These are phyloP conservation scores for Lepeophtheirus salmonis DNA, from an alignment of 1,140 invertebrate genomes.

Conservation along the genomic window DNA sequence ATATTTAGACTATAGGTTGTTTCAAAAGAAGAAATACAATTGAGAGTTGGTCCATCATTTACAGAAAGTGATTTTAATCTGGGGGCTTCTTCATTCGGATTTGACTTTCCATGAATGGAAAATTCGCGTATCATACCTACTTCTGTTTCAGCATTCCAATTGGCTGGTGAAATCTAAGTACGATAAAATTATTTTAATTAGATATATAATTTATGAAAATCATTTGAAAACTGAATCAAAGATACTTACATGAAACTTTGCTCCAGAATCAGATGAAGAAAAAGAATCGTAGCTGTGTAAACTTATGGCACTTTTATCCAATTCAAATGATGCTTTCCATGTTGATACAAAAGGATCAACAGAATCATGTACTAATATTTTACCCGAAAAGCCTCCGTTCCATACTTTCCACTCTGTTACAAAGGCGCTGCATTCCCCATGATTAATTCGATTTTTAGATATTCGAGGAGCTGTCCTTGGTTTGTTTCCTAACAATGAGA, in stretches of 20 bases:
- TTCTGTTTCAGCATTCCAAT: neutral
- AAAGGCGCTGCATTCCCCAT: neutral
- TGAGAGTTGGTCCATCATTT: neutral
- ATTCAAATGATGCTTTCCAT: neutral
- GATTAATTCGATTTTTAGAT: neutral
- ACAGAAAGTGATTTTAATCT: neutral
- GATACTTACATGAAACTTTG: neutral
- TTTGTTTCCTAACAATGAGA: too few species aligned
- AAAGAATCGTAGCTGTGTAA: neutral
- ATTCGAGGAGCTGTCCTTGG: neutral
- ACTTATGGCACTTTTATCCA: neutral
- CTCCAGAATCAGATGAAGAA: neutral
- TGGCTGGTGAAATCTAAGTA: neutral
- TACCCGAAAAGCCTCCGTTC: constrained; percentile 1
- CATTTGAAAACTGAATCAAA: too few species aligned
- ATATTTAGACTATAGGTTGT: neutral
- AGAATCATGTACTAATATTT: neutral
- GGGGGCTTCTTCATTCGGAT: neutral
- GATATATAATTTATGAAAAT: too few species aligned
- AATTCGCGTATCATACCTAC: neutral
- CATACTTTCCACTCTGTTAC: constrained; percentile 4
- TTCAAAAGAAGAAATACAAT: neutral
- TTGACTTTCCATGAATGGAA: neutral
- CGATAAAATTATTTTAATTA: too few species aligned
- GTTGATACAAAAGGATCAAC: neutral